Conservation (phyloP, 2,797 vertebrate species). For the Tapera naevia region DNA sequence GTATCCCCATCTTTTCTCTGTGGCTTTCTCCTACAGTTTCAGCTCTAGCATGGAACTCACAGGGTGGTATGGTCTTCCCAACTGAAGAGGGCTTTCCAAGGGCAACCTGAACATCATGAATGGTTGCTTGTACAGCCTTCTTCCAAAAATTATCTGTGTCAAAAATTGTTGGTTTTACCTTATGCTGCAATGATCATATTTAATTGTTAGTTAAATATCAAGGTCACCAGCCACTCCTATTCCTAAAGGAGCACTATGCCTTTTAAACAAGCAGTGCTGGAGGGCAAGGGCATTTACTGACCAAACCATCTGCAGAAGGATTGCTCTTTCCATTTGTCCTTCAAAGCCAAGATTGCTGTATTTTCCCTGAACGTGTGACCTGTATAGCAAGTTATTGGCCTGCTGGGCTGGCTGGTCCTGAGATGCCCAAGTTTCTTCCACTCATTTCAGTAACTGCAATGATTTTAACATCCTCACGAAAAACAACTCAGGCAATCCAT, state of each 20-base stretch:
- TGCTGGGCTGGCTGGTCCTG: neutral
- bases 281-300: conserved; percentile 26
- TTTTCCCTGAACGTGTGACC: neutral
- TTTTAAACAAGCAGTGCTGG: neutral
- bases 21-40: neutral
- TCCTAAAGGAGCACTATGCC: neutral
- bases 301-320: conserved; percentile 7
- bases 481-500: neutral
- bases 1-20: neutral
- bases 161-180: neutral
- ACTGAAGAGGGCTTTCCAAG: neutral
- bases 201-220: conserved; percentile 2
- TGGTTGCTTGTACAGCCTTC: neutral
- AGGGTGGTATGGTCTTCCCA: neutral
- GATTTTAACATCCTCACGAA: neutral
- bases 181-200: neutral
- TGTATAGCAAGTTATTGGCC: neutral
- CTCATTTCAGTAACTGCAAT: neutral
- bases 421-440: neutral
- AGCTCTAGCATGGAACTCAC: neutral
- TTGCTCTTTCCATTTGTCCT: conserved; percentile 1
- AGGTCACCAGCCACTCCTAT: conserved; percentile 20
- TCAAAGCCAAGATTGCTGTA: neutral
- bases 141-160: neutral
- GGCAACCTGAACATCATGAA: neutral